These are phyloP conservation scores for Thunnus maccoyii DNA, from an alignment of 2,113 vertebrate genomes.

Conservation along the genomic window DNA sequence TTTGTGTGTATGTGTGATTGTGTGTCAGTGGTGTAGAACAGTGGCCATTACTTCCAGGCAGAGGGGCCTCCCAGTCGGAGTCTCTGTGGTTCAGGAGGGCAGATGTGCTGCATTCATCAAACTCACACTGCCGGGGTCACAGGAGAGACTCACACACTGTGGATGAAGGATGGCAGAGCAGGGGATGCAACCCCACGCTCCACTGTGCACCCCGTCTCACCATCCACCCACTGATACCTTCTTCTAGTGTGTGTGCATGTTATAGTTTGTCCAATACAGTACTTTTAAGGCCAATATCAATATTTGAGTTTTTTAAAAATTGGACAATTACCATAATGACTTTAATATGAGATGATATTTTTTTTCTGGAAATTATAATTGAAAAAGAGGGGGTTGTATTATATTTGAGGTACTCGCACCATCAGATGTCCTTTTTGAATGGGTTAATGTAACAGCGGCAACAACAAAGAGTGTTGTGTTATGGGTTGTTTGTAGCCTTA, in stretches of 20 bases:
- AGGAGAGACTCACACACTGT: conserved; percentile 89
- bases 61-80: conserved; percentile 86
- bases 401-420: too few relatives aligned
- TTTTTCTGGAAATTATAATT: too few relatives aligned
- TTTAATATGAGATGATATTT: not conserved
- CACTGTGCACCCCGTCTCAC: conserved; percentile 62
- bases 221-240: conserved; percentile 40
- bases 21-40: conserved; percentile 87
- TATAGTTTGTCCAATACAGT: too few relatives aligned
- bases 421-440: too few relatives aligned
- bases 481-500: too few relatives aligned
- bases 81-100: conserved; percentile 90
- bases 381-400: too few relatives aligned
- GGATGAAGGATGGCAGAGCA: conserved; percentile 88
- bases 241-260: not conserved
- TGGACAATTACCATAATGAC: not conserved
- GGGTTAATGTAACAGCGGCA: too few relatives aligned
- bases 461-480: too few relatives aligned
- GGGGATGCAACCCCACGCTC: conserved; percentile 77
- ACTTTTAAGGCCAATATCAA: not conserved
- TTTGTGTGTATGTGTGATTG: conserved; percentile 59
- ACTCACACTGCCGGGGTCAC: conserved; percentile 87
- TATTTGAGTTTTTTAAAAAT: not conserved
- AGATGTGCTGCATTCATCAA: conserved; percentile 94
- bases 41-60: conserved; percentile 88